phyloP scores from a whole-genome alignment of 2,797 vertebrate genomes.

The Hydrolagus colliei region DNA sequence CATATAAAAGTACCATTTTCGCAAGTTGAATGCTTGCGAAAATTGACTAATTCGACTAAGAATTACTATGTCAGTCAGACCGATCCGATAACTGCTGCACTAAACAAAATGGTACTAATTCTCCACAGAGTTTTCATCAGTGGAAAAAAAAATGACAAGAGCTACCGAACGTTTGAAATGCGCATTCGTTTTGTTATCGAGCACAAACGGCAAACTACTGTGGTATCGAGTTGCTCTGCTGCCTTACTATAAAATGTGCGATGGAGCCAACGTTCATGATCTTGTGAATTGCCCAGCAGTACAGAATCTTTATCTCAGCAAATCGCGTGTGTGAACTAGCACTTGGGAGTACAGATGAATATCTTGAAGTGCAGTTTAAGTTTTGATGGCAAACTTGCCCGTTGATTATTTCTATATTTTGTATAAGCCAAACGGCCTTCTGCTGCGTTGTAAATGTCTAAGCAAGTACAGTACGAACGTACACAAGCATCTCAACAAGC shows the following conservation, averaged over 20 bases:
- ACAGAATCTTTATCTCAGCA: neutral
- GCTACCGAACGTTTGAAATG: neutral
- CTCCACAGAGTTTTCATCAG: neutral
- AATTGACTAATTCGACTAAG: neutral
- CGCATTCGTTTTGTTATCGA: neutral
- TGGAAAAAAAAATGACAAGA: neutral
- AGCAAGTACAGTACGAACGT: no score
- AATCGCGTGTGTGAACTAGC: neutral
- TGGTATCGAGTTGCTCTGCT: neutral
- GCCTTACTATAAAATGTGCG: neutral
- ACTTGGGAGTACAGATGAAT: no score
- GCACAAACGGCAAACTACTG: neutral
- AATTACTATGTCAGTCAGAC: neutral
- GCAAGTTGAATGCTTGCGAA: neutral
- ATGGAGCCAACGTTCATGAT: neutral
- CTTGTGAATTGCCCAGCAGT: neutral
- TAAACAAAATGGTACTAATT: neutral
- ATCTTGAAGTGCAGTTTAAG: neutral
- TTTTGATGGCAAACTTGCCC: neutral
- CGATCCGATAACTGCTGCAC: neutral
- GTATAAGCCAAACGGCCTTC: neutral
- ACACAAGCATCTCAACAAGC: neutral
- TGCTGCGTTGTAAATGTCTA: no score
- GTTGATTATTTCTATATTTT: neutral
- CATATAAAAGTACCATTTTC: constrained; percentile 8